phyloP scores from a whole-genome alignment of 2,888 invertebrate species.

The Oligia latruncula region DNA sequence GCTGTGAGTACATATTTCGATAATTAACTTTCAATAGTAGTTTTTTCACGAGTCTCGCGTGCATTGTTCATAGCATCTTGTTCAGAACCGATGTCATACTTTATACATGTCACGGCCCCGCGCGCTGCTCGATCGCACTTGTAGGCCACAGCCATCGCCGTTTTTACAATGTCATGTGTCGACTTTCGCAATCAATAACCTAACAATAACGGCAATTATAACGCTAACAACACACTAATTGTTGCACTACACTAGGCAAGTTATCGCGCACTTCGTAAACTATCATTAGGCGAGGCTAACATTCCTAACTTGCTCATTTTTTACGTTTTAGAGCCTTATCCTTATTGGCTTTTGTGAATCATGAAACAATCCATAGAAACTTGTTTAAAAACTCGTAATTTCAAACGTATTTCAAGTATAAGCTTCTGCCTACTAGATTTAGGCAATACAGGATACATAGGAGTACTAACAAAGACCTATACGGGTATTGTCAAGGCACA shows the following conservation, averaged over 20 bases:
- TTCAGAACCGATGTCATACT: slow-evolving; percentile 82
- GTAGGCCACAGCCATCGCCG: slow-evolving; percentile 87
- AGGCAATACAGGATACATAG: slow-evolving; percentile 85
- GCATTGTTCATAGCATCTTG: slow-evolving; percentile 82
- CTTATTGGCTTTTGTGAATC: slow-evolving; percentile 64
- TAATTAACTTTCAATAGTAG: slow-evolving; percentile 62
- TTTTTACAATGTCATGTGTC: slow-evolving; percentile 89
- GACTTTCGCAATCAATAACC: slow-evolving; percentile 84
- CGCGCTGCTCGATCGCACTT: slow-evolving; percentile 87
- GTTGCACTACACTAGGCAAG: slow-evolving; percentile 57
- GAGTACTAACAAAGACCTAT: slow-evolving; percentile 86
- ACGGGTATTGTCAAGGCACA: slow-evolving; percentile 89
- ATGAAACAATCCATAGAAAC: slow-evolving; percentile 52
- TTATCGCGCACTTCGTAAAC: slow-evolving; percentile 30
- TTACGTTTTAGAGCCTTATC: slow-evolving; percentile 37
- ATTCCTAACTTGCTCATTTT: slow-evolving; percentile 36
- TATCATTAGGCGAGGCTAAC: slow-evolving; percentile 41
- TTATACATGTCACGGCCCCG: slow-evolving; percentile 86
- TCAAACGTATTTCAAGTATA: slow-evolving; percentile 63
- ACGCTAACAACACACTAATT: slow-evolving; percentile 69
- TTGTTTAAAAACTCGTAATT: slow-evolving; percentile 73
- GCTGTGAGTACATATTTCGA: slow-evolving; percentile 50
- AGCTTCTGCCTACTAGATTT: slow-evolving; percentile 66
- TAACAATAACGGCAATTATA: slow-evolving; percentile 80
- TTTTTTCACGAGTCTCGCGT: slow-evolving; percentile 74